Evolutionary conservation across 2,113 vertebrate species (phyloP).

Genomic region (Neotragus moschatus): DNA sequence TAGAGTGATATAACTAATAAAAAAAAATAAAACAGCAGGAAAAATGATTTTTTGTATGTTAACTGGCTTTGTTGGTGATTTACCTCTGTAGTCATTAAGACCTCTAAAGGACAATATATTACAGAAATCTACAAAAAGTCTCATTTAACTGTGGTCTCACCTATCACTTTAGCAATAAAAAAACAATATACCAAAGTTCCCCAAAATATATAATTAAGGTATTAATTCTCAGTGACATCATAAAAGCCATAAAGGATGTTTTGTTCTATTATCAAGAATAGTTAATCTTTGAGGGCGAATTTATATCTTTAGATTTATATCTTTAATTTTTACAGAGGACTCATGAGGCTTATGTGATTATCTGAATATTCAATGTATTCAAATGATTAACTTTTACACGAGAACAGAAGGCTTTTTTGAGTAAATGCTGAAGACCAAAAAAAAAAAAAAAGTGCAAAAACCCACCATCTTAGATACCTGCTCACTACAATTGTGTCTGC

Average conservation of each 20-base stretch:
- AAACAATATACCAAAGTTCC: background rate
- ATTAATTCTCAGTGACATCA: background rate
- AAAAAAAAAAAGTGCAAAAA: background rate
- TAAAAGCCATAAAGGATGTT: background rate
- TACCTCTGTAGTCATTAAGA: background rate
- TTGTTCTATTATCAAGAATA: background rate
- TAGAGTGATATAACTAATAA: background rate
- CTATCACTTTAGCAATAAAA: background rate
- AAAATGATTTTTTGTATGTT: background rate
- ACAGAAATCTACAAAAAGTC: background rate
- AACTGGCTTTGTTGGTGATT: background rate
- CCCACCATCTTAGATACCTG: background rate
- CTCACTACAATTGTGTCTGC: background rate
- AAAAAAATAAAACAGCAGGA: background rate
- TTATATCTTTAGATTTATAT: background rate
- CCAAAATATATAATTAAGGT: background rate
- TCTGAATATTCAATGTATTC: background rate
- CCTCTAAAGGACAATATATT: background rate
- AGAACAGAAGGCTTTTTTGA: background rate
- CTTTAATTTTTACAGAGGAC: background rate
- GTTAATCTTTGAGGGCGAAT: background rate
- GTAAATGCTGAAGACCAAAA: background rate
- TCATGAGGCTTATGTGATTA: background rate
- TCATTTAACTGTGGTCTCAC: background rate
- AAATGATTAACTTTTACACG: constrained; percentile 6